Evolutionary conservation across 2,113 vertebrate genomes (phyloP), one percentile per base, ranked within the genome.

Genomic region (Lota lota): DNA sequence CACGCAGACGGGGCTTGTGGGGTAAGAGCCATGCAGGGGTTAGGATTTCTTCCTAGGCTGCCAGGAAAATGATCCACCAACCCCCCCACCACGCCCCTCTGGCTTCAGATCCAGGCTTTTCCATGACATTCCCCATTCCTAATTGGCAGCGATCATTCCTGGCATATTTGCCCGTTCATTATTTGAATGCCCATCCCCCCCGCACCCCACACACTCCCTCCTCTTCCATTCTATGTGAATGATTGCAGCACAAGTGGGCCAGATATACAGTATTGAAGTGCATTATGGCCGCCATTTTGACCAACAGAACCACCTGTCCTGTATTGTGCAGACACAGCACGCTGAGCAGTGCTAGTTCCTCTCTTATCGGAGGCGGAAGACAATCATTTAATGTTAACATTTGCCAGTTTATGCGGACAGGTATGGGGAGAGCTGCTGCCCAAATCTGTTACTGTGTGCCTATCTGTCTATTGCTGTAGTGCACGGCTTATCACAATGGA

Each of bases 1-100:
- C 56, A 60, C 33, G 21, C 59, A 87, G 86, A 87, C 84, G 85
- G 84, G 79, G 81, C 84, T 66, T 83, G 88, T 87, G 85, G 76
- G 83, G 67, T 78, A 82, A 70, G 77, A 79, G 82, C 78, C 83
- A 82, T 67, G 64, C 68, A 70, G 58, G 81, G 87, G 87, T 88
- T 89, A 83, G 82, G 83, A 76, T 89, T 89, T 89, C 84, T 74
- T 47, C 71, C 68, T 47, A 56, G 1, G 0, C 72, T 79, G 85
- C 86, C 81, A 84, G 72, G 62, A 81, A 88, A 85, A 79, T 83
- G 73, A 89, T 87, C 84, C 53, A 5, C 40, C 53, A n/a, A 47
- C 53, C 53, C 15, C 53, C 10, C 40, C 40, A 10, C 40, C 40
- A 47, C 40, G 28, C 2, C 28, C 77, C 70, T 67, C 84, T 86